Evolutionary conservation across 92 coral and sea anemone genomes (phyloP).

Genomic region (Zoanthus sansibaricus): DNA sequence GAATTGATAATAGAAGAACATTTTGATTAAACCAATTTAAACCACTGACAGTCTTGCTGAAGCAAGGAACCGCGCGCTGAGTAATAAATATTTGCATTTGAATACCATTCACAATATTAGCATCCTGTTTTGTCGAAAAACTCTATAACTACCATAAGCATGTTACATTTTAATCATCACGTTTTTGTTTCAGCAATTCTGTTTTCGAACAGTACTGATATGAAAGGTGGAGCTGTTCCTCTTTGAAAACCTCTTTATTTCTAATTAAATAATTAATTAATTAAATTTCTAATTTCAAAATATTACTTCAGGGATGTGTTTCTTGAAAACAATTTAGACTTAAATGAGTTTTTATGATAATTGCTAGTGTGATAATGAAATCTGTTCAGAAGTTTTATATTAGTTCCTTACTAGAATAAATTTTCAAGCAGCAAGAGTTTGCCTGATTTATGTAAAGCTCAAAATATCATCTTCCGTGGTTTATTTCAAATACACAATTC

Average conservation of each 20-base stretch:
- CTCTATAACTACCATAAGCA: not conserved
- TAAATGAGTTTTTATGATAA: too few relatives aligned
- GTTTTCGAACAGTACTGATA: too few relatives aligned
- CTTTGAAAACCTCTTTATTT: conserved; percentile 4
- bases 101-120: not conserved
- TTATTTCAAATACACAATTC: too few relatives aligned
- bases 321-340: too few relatives aligned
- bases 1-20: not conserved
- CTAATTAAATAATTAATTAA: not conserved
- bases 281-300: not conserved
- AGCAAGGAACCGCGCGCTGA: not conserved
- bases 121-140: not conserved
- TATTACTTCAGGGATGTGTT: not conserved
- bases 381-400: too few relatives aligned
- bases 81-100: not conserved
- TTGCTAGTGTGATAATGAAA: too few relatives aligned
- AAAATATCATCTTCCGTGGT: too few relatives aligned
- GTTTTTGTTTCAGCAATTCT: not conserved
- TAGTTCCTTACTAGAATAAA: too few relatives aligned
- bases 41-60: not conserved
- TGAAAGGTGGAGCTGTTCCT: not conserved
- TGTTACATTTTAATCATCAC: not conserved
- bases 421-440: too few relatives aligned
- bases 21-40: not conserved
- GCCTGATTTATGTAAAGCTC: too few relatives aligned